Evolutionary conservation across 2,888 invertebrate species (phyloP).

Genomic region (Callosobruchus maculatus): DNA sequence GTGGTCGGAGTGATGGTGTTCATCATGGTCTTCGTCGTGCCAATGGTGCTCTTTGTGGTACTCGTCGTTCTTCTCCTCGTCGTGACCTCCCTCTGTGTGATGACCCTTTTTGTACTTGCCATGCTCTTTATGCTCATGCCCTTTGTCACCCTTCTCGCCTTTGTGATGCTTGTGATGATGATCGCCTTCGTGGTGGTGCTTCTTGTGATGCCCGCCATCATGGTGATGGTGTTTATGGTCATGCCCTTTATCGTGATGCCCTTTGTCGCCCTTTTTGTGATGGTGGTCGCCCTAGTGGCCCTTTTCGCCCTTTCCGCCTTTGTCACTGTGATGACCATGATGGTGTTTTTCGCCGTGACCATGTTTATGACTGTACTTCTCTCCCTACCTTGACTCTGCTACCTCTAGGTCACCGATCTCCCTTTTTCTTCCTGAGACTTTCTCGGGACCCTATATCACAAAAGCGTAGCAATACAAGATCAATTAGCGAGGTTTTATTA

Average conservation of each 20-base stretch:
- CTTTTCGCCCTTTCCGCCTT: constrained; percentile 61
- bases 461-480: background rate
- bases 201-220: constrained; percentile 58
- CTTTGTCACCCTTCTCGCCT: background rate
- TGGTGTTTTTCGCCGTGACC: constrained; percentile 45
- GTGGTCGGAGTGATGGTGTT: background rate
- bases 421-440: constrained; percentile 38
- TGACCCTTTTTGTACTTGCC: constrained; percentile 53
- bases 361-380: constrained; percentile 54
- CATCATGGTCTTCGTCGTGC: background rate
- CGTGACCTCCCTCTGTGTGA: background rate
- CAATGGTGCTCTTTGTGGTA: background rate
- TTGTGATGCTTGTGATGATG: constrained; percentile 58
- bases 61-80: background rate
- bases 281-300: constrained; percentile 63
- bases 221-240: constrained; percentile 62
- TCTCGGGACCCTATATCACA: constrained; percentile 49
- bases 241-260: constrained; percentile 64
- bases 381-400: constrained; percentile 53
- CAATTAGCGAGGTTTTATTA: too few species aligned
- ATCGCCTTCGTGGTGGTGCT: constrained; percentile 59
- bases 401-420: constrained; percentile 52
- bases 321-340: constrained; percentile 53
- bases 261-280: constrained; percentile 60
- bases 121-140: constrained; percentile 57